Evolutionary conservation across 23 tunicate genomes (phyloP).

Genomic region (Trididemnum miniatum): DNA sequence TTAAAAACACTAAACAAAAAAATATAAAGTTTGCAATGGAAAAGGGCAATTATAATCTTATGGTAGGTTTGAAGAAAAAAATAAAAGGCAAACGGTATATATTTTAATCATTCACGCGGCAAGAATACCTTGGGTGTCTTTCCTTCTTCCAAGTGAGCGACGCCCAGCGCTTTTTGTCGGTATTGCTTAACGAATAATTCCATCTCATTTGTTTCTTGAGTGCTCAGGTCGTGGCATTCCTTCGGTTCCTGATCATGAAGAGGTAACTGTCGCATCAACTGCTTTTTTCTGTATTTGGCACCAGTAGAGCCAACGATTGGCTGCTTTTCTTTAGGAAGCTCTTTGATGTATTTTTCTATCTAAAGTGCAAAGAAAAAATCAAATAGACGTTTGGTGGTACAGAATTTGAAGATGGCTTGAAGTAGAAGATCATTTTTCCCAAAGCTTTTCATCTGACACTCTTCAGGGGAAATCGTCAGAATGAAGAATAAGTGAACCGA

Average conservation of each 20-base stretch:
- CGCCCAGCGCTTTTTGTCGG: conserved; percentile 79
- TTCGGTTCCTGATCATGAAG: conserved; percentile 87
- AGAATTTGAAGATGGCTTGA: no score
- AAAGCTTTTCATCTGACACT: no score
- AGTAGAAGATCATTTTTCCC: no score
- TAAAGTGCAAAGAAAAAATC: no score
- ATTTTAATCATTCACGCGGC: no score
- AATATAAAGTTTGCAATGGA: no score
- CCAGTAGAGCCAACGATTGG: conserved; percentile 76
- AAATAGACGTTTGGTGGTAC: no score
- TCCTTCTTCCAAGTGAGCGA: conserved; percentile 55
- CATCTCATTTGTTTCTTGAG: conserved; percentile 87
- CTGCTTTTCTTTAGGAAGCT: conserved; percentile 78
- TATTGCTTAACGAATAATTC: conserved; percentile 82
- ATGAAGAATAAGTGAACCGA: no score
- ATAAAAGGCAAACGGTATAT: background rate
- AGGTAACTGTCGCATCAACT: conserved; percentile 89
- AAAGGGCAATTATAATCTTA: background rate
- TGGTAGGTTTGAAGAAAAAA: background rate
- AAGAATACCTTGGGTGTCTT: conserved; percentile 55
- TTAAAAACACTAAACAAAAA: no score
- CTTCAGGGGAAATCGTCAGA: no score
- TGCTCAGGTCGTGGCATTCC: conserved; percentile 89
- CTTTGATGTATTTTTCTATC: conserved; percentile 58
- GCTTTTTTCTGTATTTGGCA: conserved; percentile 83